Conservation (phyloP, 2,888 invertebrate genomes). For the Rhaphigaster nebulosa region DNA sequence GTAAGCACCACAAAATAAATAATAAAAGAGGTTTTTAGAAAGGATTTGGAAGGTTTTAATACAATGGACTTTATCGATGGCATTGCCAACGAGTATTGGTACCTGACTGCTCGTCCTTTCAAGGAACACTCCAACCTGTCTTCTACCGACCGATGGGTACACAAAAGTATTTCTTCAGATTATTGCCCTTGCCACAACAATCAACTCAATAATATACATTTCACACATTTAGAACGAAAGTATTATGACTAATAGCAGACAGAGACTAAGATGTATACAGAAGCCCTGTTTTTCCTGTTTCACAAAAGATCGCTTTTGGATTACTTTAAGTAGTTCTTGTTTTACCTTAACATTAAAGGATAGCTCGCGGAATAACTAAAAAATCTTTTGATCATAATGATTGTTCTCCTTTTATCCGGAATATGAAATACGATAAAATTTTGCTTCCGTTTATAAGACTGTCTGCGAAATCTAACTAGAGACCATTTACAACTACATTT, state of each 20-base stretch:
- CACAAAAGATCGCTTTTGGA: too few species aligned
- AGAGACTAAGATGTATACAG: too few species aligned
- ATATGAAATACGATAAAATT: too few species aligned
- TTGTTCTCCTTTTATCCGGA: too few species aligned
- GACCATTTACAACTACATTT: too few species aligned
- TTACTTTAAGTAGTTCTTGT: too few species aligned
- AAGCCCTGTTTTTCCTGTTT: too few species aligned
- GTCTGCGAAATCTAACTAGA: too few species aligned
- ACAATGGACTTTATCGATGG: neutral
- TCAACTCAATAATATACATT: neutral
- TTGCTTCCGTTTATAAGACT: too few species aligned
- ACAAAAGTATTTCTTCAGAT: neutral
- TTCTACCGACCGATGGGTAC: neutral
- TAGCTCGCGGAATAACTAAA: too few species aligned
- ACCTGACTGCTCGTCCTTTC: neutral
- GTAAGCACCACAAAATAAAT: conserved; percentile 4
- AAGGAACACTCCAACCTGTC: neutral
- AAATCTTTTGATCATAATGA: too few species aligned
- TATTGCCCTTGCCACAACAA: neutral
- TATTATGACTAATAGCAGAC: neutral
- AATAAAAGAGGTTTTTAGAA: neutral
- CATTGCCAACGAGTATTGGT: neutral
- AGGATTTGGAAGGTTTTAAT: neutral
- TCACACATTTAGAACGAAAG: neutral
- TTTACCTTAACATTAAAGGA: too few species aligned